Base-by-base conservation (phyloP, 2,888 invertebrate genomes). In the Melanostoma mellinum region DNA sequence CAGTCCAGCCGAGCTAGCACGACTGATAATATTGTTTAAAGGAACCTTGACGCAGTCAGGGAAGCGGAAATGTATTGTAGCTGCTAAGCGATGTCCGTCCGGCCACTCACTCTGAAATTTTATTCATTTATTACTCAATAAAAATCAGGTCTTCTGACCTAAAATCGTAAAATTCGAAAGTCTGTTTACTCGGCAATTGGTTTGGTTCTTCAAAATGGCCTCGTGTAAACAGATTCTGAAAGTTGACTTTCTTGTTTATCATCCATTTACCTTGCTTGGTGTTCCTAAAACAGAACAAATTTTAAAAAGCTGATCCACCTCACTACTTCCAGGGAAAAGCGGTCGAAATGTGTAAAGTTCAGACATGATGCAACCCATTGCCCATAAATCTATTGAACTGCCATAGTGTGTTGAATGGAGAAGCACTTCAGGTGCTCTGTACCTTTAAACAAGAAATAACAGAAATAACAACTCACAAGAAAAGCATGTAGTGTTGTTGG, bases 351-450 rank as follows among this genome's bases (percentile, higher is more conserved):
- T 98, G 91, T 98, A 98, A 71, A 99, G 93, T 92, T 99, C 99
- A 4, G 99, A 97, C 94, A 98, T 97, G 87, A 99, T 99, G 89
- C 99, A 99, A 52, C 98, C 99, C 60, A 99, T 95, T 2, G 99
- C 99, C 99, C 99, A 99, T 86, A 99, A 93, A 92, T 99, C 99
- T 86, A 99, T 98, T 0, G 99, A 98, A 79, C 98, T 98, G 88
- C 96, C 98, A 92, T 99, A 99, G 81, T 95, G 96, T 2, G 98
- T 98, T 63, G 99, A 98, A 88, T 99, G 97, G 30, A 99, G 93
- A 63, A 99, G 92, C 53, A 99, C 99, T 91, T 98, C 98, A 0
- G 98, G 98, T 0, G 97, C 98, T 81, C 98, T 93, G 90, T 97
- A 97, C 96, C 96, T 96, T 88, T 86, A 63, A 58, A 33, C 9